phyloP scores from a whole-genome alignment of 2,888 invertebrate species.

The Timema podura region DNA sequence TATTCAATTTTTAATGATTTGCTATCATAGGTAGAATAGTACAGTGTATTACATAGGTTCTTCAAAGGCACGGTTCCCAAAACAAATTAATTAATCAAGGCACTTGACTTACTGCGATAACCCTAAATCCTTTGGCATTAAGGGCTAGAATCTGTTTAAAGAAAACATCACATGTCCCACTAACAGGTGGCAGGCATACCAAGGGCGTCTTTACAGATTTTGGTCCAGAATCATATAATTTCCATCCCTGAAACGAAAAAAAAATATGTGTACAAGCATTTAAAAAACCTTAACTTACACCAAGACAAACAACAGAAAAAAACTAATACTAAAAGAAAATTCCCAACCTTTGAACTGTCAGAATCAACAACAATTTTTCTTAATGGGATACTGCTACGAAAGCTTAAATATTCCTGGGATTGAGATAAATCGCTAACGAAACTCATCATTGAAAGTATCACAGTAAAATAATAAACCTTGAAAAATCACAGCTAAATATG shows the following conservation, averaged over 20 bases:
- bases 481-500: too few species aligned
- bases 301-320: background rate
- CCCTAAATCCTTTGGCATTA: slow-evolving; percentile 73
- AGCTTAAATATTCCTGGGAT: slow-evolving; percentile 74
- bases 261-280: slow-evolving; percentile 13
- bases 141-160: slow-evolving; percentile 78
- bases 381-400: slow-evolving; percentile 70
- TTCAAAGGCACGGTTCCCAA: too few species aligned
- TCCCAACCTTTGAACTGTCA: slow-evolving; percentile 66
- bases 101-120: slow-evolving; percentile 59
- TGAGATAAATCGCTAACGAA: slow-evolving; percentile 66
- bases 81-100: too few species aligned
- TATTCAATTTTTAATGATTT: too few species aligned
- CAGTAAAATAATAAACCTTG: background rate
- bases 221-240: slow-evolving; percentile 83
- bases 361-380: slow-evolving; percentile 75
- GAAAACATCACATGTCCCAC: slow-evolving; percentile 84
- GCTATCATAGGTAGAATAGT: too few species aligned
- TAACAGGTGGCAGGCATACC: slow-evolving; percentile 82
- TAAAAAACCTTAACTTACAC: too few species aligned
- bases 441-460: slow-evolving; percentile 51
- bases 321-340: slow-evolving; percentile 1
- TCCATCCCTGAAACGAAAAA: slow-evolving; percentile 63
- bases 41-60: too few species aligned
- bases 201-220: slow-evolving; percentile 72